Evolutionary conservation across 2,797 vertebrate species (phyloP).

Genomic region (Prionace glauca): DNA sequence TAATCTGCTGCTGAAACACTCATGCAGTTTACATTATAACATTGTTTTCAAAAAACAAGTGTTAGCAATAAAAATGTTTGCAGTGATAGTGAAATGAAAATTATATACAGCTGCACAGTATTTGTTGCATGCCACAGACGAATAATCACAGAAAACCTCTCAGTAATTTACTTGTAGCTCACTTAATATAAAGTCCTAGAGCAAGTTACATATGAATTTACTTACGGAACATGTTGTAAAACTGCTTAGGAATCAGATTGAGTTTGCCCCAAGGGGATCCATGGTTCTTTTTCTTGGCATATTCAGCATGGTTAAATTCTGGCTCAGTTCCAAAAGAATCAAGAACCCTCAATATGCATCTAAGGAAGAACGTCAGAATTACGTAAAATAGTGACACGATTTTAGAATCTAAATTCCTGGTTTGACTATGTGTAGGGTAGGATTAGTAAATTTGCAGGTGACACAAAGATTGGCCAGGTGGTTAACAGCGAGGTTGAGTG

Average conservation of each 20-base stretch:
- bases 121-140: too few relatives aligned
- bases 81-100: neutral
- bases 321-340: constrained; percentile 41
- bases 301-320: constrained; percentile 40
- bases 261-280: constrained; percentile 38
- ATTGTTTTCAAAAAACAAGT: neutral
- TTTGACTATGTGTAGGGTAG: too few relatives aligned
- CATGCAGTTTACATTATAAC: too few relatives aligned
- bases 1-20: neutral
- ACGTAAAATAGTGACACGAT: neutral
- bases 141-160: neutral
- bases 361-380: neutral
- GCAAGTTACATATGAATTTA: constrained; percentile 18
- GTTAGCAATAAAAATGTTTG: neutral
- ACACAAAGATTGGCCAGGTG: too few relatives aligned
- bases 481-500: too few relatives aligned
- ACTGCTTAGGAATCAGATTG: constrained; percentile 38
- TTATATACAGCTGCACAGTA: neutral
- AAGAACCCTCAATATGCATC: constrained; percentile 38
- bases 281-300: constrained; percentile 29
- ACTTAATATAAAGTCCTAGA: neutral
- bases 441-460: too few relatives aligned
- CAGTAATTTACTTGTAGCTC: neutral
- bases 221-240: constrained; percentile 40
- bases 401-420: neutral